Conservation (phyloP, 2,888 invertebrate genomes). For the Drosophila quinaria region DNA sequence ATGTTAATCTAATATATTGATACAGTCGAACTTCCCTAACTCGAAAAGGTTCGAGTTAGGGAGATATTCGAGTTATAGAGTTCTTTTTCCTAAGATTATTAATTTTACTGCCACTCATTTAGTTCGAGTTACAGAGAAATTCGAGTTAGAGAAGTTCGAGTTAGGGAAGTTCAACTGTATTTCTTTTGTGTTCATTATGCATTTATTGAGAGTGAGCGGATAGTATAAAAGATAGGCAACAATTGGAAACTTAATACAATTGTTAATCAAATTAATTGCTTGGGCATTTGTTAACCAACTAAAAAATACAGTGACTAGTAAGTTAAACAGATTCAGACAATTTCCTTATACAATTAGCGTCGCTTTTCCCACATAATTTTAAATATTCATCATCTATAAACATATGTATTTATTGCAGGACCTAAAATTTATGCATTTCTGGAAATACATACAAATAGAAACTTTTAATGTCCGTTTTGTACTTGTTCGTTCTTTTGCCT, state of each 20-base stretch:
- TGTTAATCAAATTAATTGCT: slow-evolving; percentile 13
- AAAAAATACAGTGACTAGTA: slow-evolving; percentile 2
- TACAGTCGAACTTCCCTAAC: too few species aligned
- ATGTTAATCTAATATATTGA: background rate
- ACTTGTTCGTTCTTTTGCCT: slow-evolving; percentile 17
- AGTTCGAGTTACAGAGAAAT: too few species aligned
- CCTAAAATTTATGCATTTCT: slow-evolving; percentile 33
- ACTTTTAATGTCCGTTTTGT: slow-evolving; percentile 13
- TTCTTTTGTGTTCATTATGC: slow-evolving; percentile 13
- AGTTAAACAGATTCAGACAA: slow-evolving; percentile 10
- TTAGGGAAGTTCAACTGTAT: too few species aligned
- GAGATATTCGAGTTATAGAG: too few species aligned
- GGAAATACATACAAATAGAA: slow-evolving; percentile 36
- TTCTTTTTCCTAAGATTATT: too few species aligned
- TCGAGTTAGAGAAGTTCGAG: too few species aligned
- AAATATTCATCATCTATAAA: slow-evolving; percentile 12
- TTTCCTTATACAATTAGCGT: slow-evolving; percentile 29
- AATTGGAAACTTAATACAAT: slow-evolving; percentile 4
- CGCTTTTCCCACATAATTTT: slow-evolving; percentile 26
- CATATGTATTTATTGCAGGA: slow-evolving; percentile 23
- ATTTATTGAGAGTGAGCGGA: slow-evolving; percentile 14
- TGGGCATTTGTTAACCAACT: slow-evolving; percentile 11
- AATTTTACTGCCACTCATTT: too few species aligned
- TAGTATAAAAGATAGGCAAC: slow-evolving; percentile 4
- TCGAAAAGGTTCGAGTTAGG: too few species aligned